These are phyloP conservation scores for Pogonomyrmex barbatus DNA, from an alignment of 1,140 invertebrate genomes.

Conservation along the genomic window DNA sequence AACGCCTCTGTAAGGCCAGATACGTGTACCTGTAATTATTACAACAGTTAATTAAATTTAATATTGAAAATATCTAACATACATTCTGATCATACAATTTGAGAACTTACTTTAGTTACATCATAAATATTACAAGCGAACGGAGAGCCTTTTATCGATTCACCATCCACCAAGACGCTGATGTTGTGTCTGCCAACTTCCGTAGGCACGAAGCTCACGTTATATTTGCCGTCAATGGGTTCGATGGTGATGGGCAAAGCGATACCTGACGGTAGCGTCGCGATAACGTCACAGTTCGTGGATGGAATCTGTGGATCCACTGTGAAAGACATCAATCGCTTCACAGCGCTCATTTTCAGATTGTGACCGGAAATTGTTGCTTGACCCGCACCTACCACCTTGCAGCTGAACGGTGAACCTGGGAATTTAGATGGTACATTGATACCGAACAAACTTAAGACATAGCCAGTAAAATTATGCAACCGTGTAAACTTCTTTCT, in stretches of 20 bases:
- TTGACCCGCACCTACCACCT: constrained; percentile 89
- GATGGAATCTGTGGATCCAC: constrained; percentile 87
- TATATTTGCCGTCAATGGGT: constrained; percentile 89
- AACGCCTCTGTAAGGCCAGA: constrained; percentile 84
- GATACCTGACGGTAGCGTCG: constrained; percentile 92
- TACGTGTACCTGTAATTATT: constrained; percentile 80
- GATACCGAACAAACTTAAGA: neutral
- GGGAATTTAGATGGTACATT: constrained; percentile 10
- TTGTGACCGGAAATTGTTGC: constrained; percentile 88
- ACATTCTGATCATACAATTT: neutral
- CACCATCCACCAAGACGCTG: constrained; percentile 92
- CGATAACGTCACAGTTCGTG: constrained; percentile 88
- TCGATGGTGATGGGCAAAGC: constrained; percentile 90
- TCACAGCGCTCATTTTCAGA: constrained; percentile 88
- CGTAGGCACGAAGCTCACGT: constrained; percentile 92
- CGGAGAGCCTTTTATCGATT: constrained; percentile 95
- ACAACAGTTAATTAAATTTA: neutral
- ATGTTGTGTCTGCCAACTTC: constrained; percentile 95
- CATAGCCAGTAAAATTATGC: neutral
- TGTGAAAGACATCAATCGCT: constrained; percentile 87
- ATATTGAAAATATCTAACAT: neutral
- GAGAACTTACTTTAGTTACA: constrained; percentile 90
- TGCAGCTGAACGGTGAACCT: constrained; percentile 95
- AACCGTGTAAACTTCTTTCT: neutral
- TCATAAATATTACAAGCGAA: constrained; percentile 97